A percentile compares a stretch with the other conserved stretches of the same genome.
phyloP scores from a whole-genome alignment of 2,888 invertebrate genomes.

The Orthonevra nobilis region DNA sequence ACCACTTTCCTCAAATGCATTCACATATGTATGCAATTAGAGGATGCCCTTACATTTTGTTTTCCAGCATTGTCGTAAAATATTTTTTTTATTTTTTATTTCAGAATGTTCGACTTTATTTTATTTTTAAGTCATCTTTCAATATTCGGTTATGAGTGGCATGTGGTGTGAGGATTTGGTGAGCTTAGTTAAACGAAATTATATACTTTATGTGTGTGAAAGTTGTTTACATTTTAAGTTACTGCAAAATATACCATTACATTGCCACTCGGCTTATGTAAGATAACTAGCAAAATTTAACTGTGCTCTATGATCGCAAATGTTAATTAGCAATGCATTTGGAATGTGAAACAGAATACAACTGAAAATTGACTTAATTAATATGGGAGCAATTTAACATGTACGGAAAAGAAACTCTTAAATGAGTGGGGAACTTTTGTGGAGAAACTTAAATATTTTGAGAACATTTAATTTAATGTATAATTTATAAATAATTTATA shows the following conservation, averaged over 20 bases:
- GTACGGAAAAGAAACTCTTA: too few relatives aligned
- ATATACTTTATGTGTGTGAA: too few relatives aligned
- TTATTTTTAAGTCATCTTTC: too few relatives aligned
- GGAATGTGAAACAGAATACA: constrained; percentile 18
- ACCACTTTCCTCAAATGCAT: constrained; percentile 35
- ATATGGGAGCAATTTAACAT: constrained; percentile 33
- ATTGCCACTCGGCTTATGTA: neutral
- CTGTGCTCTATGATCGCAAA: constrained; percentile 15
- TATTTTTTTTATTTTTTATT: neutral
- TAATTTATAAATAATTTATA: too few relatives aligned
- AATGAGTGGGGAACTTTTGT: neutral
- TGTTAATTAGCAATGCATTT: constrained; percentile 9
- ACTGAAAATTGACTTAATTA: constrained; percentile 47
- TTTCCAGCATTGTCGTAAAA: neutral
- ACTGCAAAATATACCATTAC: neutral
- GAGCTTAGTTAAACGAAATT: too few relatives aligned
- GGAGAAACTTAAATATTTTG: too few relatives aligned
- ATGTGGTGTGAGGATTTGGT: too few relatives aligned
- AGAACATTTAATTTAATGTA: too few relatives aligned
- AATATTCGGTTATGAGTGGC: too few relatives aligned
- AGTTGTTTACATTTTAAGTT: too few relatives aligned
- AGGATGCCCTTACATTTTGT: constrained; percentile 22
- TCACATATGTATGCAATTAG: constrained; percentile 46
- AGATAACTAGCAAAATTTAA: neutral
- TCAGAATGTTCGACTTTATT: too few relatives aligned